Base-by-base conservation (phyloP, 64 coral and sea anemone species). In the Catalaphyllia jardinei region DNA sequence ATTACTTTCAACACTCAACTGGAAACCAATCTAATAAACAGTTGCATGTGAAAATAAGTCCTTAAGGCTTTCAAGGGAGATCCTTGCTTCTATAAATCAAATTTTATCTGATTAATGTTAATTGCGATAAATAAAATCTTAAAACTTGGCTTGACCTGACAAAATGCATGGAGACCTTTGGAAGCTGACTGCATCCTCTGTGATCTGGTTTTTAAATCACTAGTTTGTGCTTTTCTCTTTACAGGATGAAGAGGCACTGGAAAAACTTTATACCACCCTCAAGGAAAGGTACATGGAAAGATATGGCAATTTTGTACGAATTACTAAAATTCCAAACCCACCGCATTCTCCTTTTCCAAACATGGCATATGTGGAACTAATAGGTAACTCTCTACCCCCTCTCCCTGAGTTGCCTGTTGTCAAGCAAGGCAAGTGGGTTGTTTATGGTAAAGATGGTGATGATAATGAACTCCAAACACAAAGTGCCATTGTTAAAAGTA, bases 311-410 rank as follows among this genome's bases (percentile, higher is more conserved):
- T 99, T 95, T 93, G 94, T 95, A 3, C 81, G 31, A 71, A 88
- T 99, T 67, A 90, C 83, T n/a, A 93, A 60, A 16, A 99, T 99
- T 67, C 94, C 94, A 27, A 90, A 90, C 50, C 97, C 97, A 60
- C 76, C 93, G 27, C 93, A 93, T 30, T 90, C 87, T 16, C 61
- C 75, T 16, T 95, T 90, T 19, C 97, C 97, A 55, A 90, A 89
- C 62, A 99, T 99, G 97, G 97, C 97, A 50, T 99, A 95, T 82
- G 97, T 95, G 16, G 97, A 99, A 60, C 38, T 99, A 25, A 77
- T 88, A 55, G 94, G 93, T 54, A 95, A 95, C 79, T 31, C 95
- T 30, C 89, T 99, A 27, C 87, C 88, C 17, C 94, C 97, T 28
- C 79, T 99, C 55, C 97, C 97, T 52, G 83, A 88, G 51, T 76